Base-by-base conservation (phyloP, 2,113 vertebrate genomes). In the Hemibagrus wyckioides region DNA sequence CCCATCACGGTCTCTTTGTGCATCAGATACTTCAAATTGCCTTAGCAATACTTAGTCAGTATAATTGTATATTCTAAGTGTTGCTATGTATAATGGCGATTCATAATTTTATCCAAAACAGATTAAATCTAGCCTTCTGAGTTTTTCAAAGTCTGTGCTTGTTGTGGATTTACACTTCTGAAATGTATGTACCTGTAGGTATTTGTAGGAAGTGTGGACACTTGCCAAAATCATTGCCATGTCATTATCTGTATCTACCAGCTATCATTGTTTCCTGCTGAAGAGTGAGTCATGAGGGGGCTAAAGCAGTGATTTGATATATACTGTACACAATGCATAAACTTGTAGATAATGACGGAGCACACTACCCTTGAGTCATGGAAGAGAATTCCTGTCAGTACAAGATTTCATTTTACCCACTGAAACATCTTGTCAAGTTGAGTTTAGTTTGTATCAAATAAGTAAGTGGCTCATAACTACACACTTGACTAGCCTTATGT, bases 171-270 rank as follows among this genome's bases (percentile, higher is more conserved):
- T 75, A 75, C 10, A 48, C 14, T 48, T 75, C 13, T 28, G 52
- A 41, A 7, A 73, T 69, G 11, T 75, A 57, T 28, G 39, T 33
- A 48, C 41, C 23, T 76, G 71, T 44, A 75, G 23, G 52, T 59
- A 41, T 57, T 39, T 36, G 17, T 21, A 61, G 10, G 71, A 48
- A 33, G 28, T 77, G 57, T 85, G 84, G 56, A 48, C 28, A 21
- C 56, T 50, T 48, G 39, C 56, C 56, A 77, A 76, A 48, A 14
- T 48, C 21, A n/a, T 30, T 44, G 56, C 75, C 28, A 75, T 85
- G 84, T 85, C 84, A 85, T 85, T 85, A 85, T 85, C 56, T 57
- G 36, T 25, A 39, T 77, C 28, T 21, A 30, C 30, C 36, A 61
- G 67, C 56, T 75, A 76, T 80, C 30, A 80, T 14, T 50, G 50